These are phyloP conservation scores for Coregonus clupeaformis DNA, from an alignment of 2,113 vertebrate species.

Conservation along the genomic window DNA sequence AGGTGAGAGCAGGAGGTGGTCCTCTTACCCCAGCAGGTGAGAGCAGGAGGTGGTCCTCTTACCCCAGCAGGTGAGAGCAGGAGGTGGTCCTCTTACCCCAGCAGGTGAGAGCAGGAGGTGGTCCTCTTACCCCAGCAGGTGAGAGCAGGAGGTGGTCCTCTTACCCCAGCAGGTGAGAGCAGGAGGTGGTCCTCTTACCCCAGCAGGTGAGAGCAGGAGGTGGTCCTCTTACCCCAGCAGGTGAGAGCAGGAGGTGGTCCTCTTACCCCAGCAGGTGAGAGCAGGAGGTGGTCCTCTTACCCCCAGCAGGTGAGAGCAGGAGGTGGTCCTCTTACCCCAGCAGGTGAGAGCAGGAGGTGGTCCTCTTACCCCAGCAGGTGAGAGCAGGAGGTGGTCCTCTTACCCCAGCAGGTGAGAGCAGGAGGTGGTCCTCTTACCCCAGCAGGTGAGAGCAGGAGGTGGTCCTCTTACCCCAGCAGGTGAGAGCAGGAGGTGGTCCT, in stretches of 20 bases:
- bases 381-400: constrained; percentile 89
- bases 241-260: constrained; percentile 85
- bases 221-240: constrained; percentile 92
- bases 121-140: constrained; percentile 91
- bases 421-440: constrained; percentile 92
- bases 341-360: constrained; percentile 87
- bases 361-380: constrained; percentile 90
- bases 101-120: constrained; percentile 87
- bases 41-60: constrained; percentile 92
- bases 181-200: constrained; percentile 92
- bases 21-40: constrained; percentile 87
- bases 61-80: constrained; percentile 86
- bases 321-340: constrained; percentile 93
- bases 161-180: constrained; percentile 87
- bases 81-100: constrained; percentile 94
- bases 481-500: constrained; percentile 87
- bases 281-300: constrained; percentile 93
- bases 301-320: constrained; percentile 88
- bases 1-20: constrained; percentile 88
- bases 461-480: constrained; percentile 91
- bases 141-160: constrained; percentile 88
- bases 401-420: constrained; percentile 89
- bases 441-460: constrained; percentile 90
- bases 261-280: constrained; percentile 87
- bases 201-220: constrained; percentile 91